phyloP scores from a whole-genome alignment of 2,888 invertebrate species.

The Heliconius hortense region DNA sequence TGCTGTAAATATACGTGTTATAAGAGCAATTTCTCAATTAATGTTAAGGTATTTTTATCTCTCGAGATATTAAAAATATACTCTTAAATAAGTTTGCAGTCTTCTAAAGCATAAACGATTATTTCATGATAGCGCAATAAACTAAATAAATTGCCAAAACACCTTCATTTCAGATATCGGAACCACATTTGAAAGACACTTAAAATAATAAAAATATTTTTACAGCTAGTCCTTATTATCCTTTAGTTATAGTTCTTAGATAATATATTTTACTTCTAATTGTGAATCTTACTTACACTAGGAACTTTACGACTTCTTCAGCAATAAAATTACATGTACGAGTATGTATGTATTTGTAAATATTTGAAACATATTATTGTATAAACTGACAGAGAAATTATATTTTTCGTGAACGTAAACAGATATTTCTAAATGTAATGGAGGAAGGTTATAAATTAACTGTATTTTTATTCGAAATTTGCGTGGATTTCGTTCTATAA shows the following conservation, averaged over 20 bases:
- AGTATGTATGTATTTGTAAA: constrained; percentile 75
- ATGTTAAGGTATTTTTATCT: constrained; percentile 37
- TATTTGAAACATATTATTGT: constrained; percentile 71
- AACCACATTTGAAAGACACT: constrained; percentile 56
- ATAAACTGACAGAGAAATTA: constrained; percentile 73
- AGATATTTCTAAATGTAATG: constrained; percentile 63
- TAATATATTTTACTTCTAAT: constrained; percentile 66
- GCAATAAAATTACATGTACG: constrained; percentile 74
- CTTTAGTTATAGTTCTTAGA: constrained; percentile 72
- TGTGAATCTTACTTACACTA: constrained; percentile 63
- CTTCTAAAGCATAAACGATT: constrained; percentile 12
- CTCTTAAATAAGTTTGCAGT: constrained; percentile 32
- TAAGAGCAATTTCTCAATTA: constrained; percentile 35
- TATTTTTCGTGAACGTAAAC: constrained; percentile 77
- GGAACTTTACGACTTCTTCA: constrained; percentile 73
- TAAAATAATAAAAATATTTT: constrained; percentile 71
- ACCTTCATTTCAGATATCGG: constrained; percentile 30
- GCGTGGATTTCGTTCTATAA: constrained; percentile 41
- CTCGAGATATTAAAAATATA: constrained; percentile 30
- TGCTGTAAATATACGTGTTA: constrained; percentile 73
- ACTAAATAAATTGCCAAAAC: constrained; percentile 41
- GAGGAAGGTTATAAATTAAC: constrained; percentile 46
- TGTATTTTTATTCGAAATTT: constrained; percentile 45
- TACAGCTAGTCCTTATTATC: constrained; percentile 77
- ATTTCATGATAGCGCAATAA: constrained; percentile 24